Percentiles rank a stretch among this genome's conserved stretches.
These are phyloP conservation scores for Galendromus occidentalis DNA, from an alignment of 1,140 invertebrate species.

Conservation along the genomic window DNA sequence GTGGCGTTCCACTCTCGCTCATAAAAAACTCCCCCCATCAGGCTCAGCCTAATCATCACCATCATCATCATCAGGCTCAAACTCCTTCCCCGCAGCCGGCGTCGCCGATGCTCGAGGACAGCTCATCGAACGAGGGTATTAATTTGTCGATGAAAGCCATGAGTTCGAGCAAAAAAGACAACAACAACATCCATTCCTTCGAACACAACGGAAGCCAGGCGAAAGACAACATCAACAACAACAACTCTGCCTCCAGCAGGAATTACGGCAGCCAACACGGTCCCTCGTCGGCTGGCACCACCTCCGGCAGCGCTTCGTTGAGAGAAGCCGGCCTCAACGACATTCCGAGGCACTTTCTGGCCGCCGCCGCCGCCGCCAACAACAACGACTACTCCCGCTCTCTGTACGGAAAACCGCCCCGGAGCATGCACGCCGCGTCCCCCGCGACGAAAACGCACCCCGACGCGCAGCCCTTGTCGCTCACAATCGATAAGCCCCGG, in stretches of 20 bases:
- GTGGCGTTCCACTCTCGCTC: neutral
- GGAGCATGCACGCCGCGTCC: neutral
- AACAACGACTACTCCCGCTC: neutral
- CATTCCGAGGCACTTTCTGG: neutral
- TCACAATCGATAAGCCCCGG: conserved; percentile 32
- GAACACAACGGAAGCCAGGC: neutral
- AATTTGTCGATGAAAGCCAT: conserved; percentile 15
- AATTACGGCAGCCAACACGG: neutral
- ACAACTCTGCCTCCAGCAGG: neutral
- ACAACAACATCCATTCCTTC: neutral
- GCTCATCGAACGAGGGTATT: conserved; percentile 13
- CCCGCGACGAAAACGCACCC: conserved; percentile 31
- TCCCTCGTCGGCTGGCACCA: neutral
- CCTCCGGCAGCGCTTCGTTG: too few relatives aligned
- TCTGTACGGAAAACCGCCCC: neutral
- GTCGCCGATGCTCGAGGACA: neutral
- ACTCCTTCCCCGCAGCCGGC: neutral
- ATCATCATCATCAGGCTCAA: neutral
- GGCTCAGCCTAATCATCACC: too few relatives aligned
- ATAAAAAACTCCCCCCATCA: neutral
- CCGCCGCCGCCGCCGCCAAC: neutral
- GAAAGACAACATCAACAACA: conserved; percentile 13
- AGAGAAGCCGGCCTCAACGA: too few relatives aligned
- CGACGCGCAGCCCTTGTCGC: conserved; percentile 35
- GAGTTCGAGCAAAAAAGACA: neutral